These are phyloP conservation scores for Gonioctena quinquepunctata DNA, from an alignment of 1,140 invertebrate genomes.

Conservation along the genomic window DNA sequence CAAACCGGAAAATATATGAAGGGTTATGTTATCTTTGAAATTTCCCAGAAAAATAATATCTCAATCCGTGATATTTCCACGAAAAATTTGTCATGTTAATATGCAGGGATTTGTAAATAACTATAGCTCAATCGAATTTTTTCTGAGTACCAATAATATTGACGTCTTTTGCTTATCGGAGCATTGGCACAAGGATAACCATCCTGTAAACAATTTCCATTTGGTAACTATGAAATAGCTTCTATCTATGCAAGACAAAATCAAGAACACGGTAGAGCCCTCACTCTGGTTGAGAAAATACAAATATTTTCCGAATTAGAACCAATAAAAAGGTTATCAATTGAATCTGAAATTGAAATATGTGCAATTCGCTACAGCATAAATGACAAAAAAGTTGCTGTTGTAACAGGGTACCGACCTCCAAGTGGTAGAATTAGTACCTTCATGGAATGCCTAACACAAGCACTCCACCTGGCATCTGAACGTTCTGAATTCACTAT, in stretches of 20 bases:
- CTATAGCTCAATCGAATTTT: not conserved
- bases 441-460: not conserved
- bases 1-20: too few species aligned
- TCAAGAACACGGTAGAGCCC: not conserved
- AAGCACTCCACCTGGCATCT: not conserved
- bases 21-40: not conserved
- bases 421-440: not conserved
- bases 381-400: not conserved
- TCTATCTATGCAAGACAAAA: not conserved
- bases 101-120: not conserved
- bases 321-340: not conserved
- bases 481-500: not conserved
- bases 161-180: not conserved
- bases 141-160: not conserved
- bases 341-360: not conserved
- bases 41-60: not conserved
- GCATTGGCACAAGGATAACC: not conserved
- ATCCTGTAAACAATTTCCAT: not conserved
- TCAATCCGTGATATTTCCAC: not conserved
- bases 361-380: not conserved
- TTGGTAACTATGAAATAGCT: not conserved
- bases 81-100: not conserved
- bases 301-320: not conserved
- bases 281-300: not conserved
- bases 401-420: not conserved